These are phyloP conservation scores for Amphiprion percula DNA, from an alignment of 2,113 vertebrate genomes.

Conservation along the genomic window DNA sequence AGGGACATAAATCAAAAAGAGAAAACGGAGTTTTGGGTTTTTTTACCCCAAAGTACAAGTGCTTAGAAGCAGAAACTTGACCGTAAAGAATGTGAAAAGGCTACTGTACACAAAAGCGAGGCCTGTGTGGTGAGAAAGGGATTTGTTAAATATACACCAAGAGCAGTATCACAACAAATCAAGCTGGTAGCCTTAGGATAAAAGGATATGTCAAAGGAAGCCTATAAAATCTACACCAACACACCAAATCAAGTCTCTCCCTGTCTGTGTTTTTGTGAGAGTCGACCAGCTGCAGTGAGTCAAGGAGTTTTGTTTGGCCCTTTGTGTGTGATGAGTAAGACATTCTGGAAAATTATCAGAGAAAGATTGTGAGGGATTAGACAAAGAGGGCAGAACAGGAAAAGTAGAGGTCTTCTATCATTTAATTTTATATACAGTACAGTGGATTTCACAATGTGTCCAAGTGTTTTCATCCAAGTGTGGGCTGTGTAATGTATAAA, in stretches of 20 bases:
- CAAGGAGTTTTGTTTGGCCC: not conserved
- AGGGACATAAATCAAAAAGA: slow-evolving; percentile 40
- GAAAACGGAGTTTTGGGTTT: slow-evolving; percentile 22
- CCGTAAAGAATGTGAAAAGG: slow-evolving; percentile 9
- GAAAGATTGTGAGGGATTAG: not conserved
- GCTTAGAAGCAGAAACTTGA: slow-evolving; percentile 25
- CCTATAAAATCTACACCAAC: slow-evolving; percentile 44
- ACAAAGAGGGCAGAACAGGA: not conserved
- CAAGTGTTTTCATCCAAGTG: not conserved
- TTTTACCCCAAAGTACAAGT: slow-evolving; percentile 17
- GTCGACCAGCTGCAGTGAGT: slow-evolving; percentile 8
- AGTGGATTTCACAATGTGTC: slow-evolving; percentile 7
- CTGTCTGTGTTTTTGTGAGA: not conserved
- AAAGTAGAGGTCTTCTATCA: not conserved
- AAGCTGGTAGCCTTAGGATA: slow-evolving; percentile 33
- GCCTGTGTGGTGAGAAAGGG: not conserved
- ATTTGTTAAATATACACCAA: slow-evolving; percentile 45
- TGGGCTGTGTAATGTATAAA: slow-evolving; percentile 25
- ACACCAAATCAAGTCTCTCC: slow-evolving; percentile 37
- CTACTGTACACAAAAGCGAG: not conserved
- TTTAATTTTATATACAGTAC: not conserved
- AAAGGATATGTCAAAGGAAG: slow-evolving; percentile 21
- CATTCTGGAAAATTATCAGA: slow-evolving; percentile 5
- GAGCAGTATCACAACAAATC: slow-evolving; percentile 32
- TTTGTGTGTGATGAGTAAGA: not conserved